Evolutionary conservation across 1,140 invertebrate genomes (phyloP).

Genomic region (Tribolium castaneum): DNA sequence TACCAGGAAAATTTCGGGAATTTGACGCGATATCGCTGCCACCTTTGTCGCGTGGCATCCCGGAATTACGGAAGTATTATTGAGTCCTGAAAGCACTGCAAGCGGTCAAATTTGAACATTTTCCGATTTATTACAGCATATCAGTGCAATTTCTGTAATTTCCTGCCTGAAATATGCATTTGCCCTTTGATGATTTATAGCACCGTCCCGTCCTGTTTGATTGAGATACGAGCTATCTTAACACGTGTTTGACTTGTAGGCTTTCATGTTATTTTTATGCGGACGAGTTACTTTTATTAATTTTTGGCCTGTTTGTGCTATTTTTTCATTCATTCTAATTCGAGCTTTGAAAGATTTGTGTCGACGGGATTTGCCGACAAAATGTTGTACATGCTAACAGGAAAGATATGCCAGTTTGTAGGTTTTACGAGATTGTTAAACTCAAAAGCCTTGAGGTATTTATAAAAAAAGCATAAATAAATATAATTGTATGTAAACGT

Average conservation of each 20-base stretch:
- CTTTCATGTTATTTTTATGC: constrained; percentile 33
- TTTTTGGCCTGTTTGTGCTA: background rate
- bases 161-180: background rate
- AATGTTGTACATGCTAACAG: background rate
- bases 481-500: background rate
- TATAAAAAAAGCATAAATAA: background rate
- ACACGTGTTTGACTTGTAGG: constrained; percentile 10
- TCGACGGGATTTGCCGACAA: background rate
- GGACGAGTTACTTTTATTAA: constrained; percentile 16
- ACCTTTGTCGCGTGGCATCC: no score
- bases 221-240: constrained; percentile 9
- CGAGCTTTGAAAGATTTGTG: constrained; percentile 11
- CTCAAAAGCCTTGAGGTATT: background rate
- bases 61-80: no score
- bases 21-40: no score
- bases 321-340: constrained; percentile 16
- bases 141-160: constrained; percentile 5
- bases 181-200: background rate
- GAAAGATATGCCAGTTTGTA: background rate
- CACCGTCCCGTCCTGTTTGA: background rate
- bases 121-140: background rate
- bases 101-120: background rate
- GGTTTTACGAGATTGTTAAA: constrained; percentile 13
- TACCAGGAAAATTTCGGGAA: no score
- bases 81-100: no score